Conservation (phyloP, 2,113 vertebrate genomes). For the Phainopepla nitens region DNA sequence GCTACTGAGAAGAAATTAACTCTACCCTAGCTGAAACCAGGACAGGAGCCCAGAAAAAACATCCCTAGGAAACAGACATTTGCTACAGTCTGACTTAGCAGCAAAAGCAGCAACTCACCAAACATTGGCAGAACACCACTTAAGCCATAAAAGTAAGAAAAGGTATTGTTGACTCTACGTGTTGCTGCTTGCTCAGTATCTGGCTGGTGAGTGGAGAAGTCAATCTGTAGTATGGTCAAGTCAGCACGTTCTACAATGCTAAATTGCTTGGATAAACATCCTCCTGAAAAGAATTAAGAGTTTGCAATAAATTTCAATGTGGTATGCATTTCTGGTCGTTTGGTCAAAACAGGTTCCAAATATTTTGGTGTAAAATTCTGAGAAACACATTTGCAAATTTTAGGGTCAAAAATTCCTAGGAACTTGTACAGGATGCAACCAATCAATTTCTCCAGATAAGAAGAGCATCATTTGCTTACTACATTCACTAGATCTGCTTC, state of each 20-base stretch:
- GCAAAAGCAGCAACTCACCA: neutral
- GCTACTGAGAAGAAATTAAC: neutral
- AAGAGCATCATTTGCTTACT: neutral
- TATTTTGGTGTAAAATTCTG: neutral
- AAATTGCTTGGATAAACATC: neutral
- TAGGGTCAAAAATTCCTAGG: neutral
- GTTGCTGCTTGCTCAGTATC: neutral
- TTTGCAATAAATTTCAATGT: neutral
- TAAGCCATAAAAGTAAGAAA: neutral
- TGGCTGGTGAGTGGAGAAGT: neutral
- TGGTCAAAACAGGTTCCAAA: neutral
- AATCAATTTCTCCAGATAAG: neutral
- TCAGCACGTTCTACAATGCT: neutral
- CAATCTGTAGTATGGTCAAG: neutral
- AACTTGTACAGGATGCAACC: neutral
- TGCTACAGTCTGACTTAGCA: neutral
- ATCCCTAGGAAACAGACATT: neutral
- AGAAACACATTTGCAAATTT: neutral
- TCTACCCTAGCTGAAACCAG: neutral
- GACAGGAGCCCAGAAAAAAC: neutral
- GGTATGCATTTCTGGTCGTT: neutral
- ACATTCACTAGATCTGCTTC: neutral
- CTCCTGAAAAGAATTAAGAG: neutral
- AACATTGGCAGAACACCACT: neutral
- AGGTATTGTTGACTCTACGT: rapidly evolving